These are phyloP conservation scores for Manduca sexta DNA, from an alignment of 1,140 invertebrate genomes.

Conservation along the genomic window DNA sequence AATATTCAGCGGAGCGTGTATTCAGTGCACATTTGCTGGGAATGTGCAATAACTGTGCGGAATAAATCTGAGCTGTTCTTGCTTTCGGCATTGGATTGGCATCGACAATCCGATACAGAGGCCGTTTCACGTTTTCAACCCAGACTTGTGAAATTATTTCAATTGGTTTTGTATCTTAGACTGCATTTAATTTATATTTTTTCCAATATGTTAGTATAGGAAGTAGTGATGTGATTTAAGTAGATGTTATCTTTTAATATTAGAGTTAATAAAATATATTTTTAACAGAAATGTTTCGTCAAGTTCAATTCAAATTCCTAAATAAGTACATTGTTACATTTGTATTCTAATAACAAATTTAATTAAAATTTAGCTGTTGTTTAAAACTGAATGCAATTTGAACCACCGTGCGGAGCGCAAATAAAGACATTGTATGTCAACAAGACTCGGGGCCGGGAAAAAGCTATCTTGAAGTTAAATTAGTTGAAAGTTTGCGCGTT, in stretches of 20 bases:
- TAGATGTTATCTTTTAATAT: no score
- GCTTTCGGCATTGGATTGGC: slow-evolving; percentile 21
- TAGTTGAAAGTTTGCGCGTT: slow-evolving; percentile 23
- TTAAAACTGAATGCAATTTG: no score
- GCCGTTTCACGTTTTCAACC: background rate
- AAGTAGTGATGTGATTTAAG: no score
- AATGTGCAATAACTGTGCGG: slow-evolving; percentile 30
- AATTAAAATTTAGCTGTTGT: no score
- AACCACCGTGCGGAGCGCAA: no score
- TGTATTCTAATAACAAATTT: no score
- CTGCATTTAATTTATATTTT: no score
- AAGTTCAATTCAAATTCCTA: background rate
- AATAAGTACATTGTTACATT: no score
- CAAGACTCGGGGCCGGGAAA: slow-evolving; percentile 8
- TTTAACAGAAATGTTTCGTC: no score
- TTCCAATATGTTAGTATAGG: no score
- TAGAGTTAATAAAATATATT: no score
- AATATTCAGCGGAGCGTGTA: slow-evolving; percentile 15
- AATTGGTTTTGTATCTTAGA: background rate
- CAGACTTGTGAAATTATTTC: background rate
- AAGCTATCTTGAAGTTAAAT: slow-evolving; percentile 29
- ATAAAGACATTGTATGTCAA: slow-evolving; percentile 5
- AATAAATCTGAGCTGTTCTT: slow-evolving; percentile 26
- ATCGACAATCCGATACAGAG: slow-evolving; percentile 18
- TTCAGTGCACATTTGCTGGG: slow-evolving; percentile 25